Conservation (phyloP, 2,113 vertebrate species). For the Prinia subflava region DNA sequence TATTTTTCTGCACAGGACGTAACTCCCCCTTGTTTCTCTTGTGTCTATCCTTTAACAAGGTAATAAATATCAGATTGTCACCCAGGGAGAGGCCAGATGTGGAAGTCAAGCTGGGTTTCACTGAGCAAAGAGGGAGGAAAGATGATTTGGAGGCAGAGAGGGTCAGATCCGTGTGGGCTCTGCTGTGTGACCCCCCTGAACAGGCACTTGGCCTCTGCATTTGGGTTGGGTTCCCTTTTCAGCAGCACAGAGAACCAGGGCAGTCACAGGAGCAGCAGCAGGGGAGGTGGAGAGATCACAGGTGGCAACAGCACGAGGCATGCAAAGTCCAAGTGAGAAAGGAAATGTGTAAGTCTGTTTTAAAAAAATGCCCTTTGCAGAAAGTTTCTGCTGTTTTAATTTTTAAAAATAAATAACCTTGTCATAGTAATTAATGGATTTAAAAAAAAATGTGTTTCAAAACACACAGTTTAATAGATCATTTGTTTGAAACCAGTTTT, state of each 20-base stretch:
- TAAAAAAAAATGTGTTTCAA: background rate
- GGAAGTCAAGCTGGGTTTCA: background rate
- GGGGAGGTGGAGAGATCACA: background rate
- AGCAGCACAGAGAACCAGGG: background rate
- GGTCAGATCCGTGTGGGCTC: background rate
- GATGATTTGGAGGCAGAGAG: background rate
- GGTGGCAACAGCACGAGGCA: background rate
- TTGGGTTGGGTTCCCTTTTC: background rate
- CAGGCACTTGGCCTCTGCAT: background rate
- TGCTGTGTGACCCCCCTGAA: background rate
- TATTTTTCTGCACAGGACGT: background rate
- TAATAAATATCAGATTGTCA: background rate
- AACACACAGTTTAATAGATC: background rate
- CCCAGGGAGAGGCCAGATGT: background rate
- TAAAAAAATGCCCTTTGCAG: background rate
- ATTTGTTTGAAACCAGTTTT: background rate
- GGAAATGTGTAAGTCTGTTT: background rate
- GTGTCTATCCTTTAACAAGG: background rate
- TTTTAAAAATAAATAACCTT: background rate
- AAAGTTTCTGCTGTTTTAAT: background rate
- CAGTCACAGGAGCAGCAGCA: background rate
- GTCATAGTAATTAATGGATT: background rate
- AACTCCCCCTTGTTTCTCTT: background rate
- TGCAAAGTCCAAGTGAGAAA: background rate
- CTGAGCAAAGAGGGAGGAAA: background rate